Evolutionary conservation across 2,888 invertebrate species (phyloP), one percentile per base, ranked within the genome.

Genomic region (Junonia oenone): DNA sequence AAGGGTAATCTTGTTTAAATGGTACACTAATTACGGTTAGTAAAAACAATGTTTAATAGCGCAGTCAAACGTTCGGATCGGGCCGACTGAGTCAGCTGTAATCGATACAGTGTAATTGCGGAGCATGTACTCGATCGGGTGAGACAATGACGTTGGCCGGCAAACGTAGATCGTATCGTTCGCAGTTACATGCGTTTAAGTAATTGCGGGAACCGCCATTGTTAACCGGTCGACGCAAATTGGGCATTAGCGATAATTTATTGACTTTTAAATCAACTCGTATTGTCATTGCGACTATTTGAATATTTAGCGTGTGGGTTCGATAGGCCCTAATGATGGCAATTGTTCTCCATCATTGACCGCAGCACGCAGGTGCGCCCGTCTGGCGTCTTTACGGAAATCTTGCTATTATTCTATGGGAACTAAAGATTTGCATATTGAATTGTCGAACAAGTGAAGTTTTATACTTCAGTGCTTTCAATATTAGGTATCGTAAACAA

Each of bases 231-330:
- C 77, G 86, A 86, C 87, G 83, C 89, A 89, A 89, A 89, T 89
- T 89, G 88, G 85, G 89, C 86, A 88, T 90, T 89, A 85, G 83
- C 83, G 71, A 88, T 90, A 90, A 89, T 89, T 86, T 89, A 90
- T 89, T 81, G 86, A 77, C 75, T 84, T 85, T 84, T 76, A 81
- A 83, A 85, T 82, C 81, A 85, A 81, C 77, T 82, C 69, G 79
- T 81, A 86, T 88, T 86, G 85, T 85, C 75, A 80, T 79, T 72
- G 75, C 68, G 71, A 73, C 75, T 78, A 79, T 83, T 87, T 89
- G 85, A 88, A 87, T 89, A 86, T 86, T 81, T 83, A 85, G 75
- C 75, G 79, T 76, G 77, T 84, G 78, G 83, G 83, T 76, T 68
- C 75, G 82, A 83, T 82, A 81, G 76, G 70, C 75, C 65, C 70